phyloP scores from a whole-genome alignment of 2,888 invertebrate genomes.

The Caenorhabditis japonica region DNA sequence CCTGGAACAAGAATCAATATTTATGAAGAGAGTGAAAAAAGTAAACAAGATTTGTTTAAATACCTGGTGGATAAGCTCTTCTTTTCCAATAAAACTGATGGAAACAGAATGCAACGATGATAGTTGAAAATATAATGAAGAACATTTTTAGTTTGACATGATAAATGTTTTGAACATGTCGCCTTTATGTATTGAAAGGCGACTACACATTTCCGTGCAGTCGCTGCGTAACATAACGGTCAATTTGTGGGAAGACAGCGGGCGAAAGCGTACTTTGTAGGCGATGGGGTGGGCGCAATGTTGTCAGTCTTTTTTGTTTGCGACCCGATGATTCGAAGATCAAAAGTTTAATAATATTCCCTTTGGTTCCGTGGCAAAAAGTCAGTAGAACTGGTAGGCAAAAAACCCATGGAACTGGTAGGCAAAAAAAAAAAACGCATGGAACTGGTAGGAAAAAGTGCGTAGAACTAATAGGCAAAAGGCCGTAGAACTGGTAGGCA shows the following conservation, averaged over 20 bases:
- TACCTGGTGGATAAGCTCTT: constrained; percentile 50
- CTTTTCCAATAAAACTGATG: constrained; percentile 57
- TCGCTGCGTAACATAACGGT: background rate
- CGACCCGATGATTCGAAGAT: too few species aligned
- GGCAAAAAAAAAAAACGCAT: too few species aligned
- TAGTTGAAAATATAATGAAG: constrained; percentile 6
- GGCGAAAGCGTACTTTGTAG: constrained; percentile 42
- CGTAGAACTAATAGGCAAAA: too few species aligned
- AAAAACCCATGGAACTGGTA: too few species aligned
- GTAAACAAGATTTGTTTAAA: background rate
- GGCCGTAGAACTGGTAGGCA: too few species aligned
- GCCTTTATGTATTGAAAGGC: background rate
- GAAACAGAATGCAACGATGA: constrained; percentile 16
- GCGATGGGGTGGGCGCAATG: too few species aligned
- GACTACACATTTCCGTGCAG: constrained; percentile 44
- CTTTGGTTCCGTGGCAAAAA: too few species aligned
- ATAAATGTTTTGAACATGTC: background rate
- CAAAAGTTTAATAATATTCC: too few species aligned
- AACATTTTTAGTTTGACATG: constrained; percentile 14
- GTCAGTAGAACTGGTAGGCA: too few species aligned
- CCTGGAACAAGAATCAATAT: constrained; percentile 21
- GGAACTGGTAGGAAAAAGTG: too few species aligned
- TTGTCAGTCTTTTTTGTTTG: too few species aligned
- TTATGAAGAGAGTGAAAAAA: background rate
- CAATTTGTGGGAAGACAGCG: background rate